phyloP scores from a whole-genome alignment of 2,888 invertebrate genomes.

The Uropetala carovei region DNA sequence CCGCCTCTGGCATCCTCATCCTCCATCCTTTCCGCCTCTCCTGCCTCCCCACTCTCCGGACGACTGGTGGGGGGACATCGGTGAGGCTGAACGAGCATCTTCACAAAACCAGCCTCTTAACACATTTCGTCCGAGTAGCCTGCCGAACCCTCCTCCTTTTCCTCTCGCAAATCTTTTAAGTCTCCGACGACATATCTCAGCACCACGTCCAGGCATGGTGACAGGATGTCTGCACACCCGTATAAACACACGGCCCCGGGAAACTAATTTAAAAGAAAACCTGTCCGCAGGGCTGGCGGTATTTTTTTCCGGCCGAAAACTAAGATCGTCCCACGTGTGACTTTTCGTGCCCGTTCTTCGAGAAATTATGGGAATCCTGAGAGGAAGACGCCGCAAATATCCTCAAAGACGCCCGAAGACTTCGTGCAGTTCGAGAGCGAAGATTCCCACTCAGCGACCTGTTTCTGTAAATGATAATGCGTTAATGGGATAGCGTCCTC shows the following conservation, averaged over 20 bases:
- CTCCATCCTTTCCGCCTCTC: neutral
- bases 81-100: too few species aligned
- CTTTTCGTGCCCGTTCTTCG: neutral
- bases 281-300: neutral
- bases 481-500: too few species aligned
- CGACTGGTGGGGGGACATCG: too few species aligned
- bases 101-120: too few species aligned
- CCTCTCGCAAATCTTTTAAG: neutral
- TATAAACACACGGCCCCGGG: conserved; percentile 26
- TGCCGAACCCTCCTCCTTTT: neutral
- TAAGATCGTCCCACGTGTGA: neutral
- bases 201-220: neutral
- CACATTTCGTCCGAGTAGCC: too few species aligned
- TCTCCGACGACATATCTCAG: neutral
- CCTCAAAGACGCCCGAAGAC: neutral
- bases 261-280: neutral
- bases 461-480: too few species aligned
- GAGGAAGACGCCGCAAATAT: neutral
- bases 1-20: conserved; percentile 10
- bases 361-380: neutral
- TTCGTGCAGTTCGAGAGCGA: neutral
- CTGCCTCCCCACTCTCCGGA: neutral
- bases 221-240: neutral
- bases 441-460: too few species aligned
- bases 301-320: neutral